Base-by-base conservation (phyloP, 2,888 invertebrate genomes). In the Euphydryas editha region DNA sequence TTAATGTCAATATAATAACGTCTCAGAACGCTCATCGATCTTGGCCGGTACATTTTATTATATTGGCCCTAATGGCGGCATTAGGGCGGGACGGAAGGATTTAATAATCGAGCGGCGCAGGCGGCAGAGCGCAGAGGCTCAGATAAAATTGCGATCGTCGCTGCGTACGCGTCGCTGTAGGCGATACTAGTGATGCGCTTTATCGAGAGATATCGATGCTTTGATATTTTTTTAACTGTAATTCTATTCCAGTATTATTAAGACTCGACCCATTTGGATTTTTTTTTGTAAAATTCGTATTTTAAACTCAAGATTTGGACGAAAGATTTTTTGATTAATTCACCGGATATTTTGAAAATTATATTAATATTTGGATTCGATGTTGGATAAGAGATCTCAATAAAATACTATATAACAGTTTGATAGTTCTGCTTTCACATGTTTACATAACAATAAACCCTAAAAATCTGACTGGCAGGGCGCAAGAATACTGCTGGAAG, bases 81-180 rank as follows among this genome's bases (percentile, higher is more conserved):
- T 92, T 91, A 92, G 85, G 92, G 92, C 86, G 92, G 90, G 85
- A 80, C 86, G 83, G 84, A 79, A 83, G 87, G 87, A 87, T 89
- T 90, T 91, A 92, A 92, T 92, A 90, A 90, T 84, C 84, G 85
- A 84, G 86, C 91, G 88, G 86, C 80, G 81, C 72, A 75, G 77
- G 75, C 75, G 47, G 44, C 44, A 46, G 44, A 69, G 78, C 75
- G 72, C 75, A 75, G 74, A 54, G 54, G 54, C 54, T 17, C n/a
- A 54, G 73, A 75, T 75, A 71, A 85, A 84, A 88, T 87, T 86
- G 89, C 85, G 83, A 82, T 81, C 82, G 78, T 77, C 77, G 79
- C 74, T 79, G 85, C 84, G 84, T 83, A 80, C 81, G 36, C 54
- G 83, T 82, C 80, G 86, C 89, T 80, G 72, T 81, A 73, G 87